These are phyloP conservation scores for Murina feae DNA, from an alignment of 2,113 vertebrate species.

Conservation along the genomic window DNA sequence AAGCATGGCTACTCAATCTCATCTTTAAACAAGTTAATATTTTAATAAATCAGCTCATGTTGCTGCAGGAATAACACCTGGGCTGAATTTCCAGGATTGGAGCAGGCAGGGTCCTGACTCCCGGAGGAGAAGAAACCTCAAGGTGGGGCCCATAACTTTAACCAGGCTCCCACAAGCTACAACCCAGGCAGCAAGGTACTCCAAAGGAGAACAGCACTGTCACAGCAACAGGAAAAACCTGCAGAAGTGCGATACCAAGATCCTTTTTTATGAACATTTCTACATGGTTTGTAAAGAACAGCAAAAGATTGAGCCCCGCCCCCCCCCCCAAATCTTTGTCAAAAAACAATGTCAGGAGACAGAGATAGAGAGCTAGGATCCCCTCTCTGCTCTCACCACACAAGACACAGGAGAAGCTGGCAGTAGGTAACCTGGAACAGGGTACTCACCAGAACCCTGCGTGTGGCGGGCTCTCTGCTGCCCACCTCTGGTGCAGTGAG, in stretches of 20 bases:
- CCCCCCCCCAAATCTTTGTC: neutral
- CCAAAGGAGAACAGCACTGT: neutral
- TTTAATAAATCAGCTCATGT: conserved; percentile 32
- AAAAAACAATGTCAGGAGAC: neutral
- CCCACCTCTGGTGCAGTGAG: neutral
- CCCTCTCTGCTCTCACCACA: neutral
- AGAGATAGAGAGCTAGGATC: neutral
- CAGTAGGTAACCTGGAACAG: neutral
- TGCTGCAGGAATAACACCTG: neutral
- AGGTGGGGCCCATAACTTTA: neutral
- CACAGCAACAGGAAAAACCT: neutral
- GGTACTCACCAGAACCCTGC: neutral
- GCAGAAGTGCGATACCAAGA: neutral
- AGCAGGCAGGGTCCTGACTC: neutral
- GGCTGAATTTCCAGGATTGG: neutral
- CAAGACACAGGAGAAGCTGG: neutral
- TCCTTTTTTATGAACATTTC: neutral
- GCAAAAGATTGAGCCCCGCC: neutral
- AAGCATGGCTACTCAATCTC: conserved; percentile 2
- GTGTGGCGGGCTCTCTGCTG: neutral
- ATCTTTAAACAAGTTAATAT: conserved; percentile 43
- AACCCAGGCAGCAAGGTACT: neutral
- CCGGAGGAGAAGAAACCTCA: neutral
- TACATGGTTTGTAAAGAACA: neutral
- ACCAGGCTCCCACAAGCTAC: neutral